A percentile compares a stretch with the other conserved stretches of the same genome.
These are phyloP conservation scores for Anoplophora glabripennis DNA, from an alignment of 1,140 invertebrate species.

Conservation along the genomic window DNA sequence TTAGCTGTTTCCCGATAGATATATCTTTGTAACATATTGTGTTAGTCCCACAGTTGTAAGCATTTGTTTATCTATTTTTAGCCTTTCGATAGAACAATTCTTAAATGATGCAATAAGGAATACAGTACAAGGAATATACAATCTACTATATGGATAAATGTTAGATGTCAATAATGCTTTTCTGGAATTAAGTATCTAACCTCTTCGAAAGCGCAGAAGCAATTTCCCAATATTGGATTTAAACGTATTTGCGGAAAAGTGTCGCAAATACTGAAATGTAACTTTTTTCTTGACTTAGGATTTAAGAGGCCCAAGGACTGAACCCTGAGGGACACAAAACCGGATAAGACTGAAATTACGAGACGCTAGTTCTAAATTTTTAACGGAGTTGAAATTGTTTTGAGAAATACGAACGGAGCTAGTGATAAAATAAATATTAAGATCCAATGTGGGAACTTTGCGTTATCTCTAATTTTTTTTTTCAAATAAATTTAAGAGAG, in stretches of 20 bases:
- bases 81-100: slow-evolving; percentile 17
- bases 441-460: neutral
- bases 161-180: neutral
- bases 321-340: neutral
- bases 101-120: slow-evolving; percentile 8
- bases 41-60: neutral
- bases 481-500: too few relatives aligned
- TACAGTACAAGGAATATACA: slow-evolving; percentile 6
- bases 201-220: neutral
- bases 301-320: too few relatives aligned
- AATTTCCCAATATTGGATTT: neutral
- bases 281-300: too few relatives aligned
- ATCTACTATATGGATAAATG: neutral
- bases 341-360: neutral
- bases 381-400: neutral
- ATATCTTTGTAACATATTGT: neutral
- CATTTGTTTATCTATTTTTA: slow-evolving; percentile 3
- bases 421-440: neutral
- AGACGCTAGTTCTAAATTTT: neutral
- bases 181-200: neutral
- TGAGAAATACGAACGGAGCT: neutral
- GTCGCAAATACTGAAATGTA: neutral
- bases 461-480: too few relatives aligned
- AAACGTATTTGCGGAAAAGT: neutral
- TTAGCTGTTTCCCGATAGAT: slow-evolving; percentile 4